These are phyloP conservation scores for Orgyia antiqua DNA, from an alignment of 2,888 invertebrate species.

Conservation along the genomic window DNA sequence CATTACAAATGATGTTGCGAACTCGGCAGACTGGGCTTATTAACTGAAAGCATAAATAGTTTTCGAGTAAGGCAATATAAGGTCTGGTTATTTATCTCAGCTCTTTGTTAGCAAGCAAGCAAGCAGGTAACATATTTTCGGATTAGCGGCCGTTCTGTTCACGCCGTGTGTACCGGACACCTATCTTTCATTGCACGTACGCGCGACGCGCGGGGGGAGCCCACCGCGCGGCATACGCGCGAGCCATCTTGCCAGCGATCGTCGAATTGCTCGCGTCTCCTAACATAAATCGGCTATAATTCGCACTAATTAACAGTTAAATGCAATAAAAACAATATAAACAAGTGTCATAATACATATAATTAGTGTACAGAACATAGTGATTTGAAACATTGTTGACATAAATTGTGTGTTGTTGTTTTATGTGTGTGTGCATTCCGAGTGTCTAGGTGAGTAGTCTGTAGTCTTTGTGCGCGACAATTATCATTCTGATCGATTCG, in stretches of 20 bases:
- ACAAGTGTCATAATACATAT: constrained; percentile 37
- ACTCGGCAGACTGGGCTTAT: too few relatives aligned
- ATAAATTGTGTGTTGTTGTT: constrained; percentile 58
- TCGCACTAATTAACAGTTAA: constrained; percentile 70
- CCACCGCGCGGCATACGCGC: constrained; percentile 60
- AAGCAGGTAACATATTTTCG: too few relatives aligned
- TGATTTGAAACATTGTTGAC: constrained; percentile 48
- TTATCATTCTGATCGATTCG: constrained; percentile 77
- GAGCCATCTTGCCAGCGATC: constrained; percentile 75
- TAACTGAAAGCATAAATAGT: too few relatives aligned
- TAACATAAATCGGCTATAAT: constrained; percentile 64
- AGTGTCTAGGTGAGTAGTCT: constrained; percentile 71
- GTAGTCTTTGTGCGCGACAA: constrained; percentile 75
- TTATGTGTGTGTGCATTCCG: constrained; percentile 68
- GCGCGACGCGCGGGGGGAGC: constrained; percentile 64
- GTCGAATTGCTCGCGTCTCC: constrained; percentile 72
- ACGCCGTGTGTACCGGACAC: constrained; percentile 54
- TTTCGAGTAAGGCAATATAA: too few relatives aligned
- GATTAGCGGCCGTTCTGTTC: constrained; percentile 40
- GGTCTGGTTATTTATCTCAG: too few relatives aligned
- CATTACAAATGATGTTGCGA: too few relatives aligned
- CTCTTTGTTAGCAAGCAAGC: background rate
- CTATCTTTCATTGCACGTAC: constrained; percentile 79
- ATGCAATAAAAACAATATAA: constrained; percentile 46
- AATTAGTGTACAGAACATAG: constrained; percentile 34